Percentiles rank a stretch among this genome's conserved stretches.
Evolutionary conservation across 2,113 vertebrate genomes (phyloP).

Genomic region (Lampris incognitus): DNA sequence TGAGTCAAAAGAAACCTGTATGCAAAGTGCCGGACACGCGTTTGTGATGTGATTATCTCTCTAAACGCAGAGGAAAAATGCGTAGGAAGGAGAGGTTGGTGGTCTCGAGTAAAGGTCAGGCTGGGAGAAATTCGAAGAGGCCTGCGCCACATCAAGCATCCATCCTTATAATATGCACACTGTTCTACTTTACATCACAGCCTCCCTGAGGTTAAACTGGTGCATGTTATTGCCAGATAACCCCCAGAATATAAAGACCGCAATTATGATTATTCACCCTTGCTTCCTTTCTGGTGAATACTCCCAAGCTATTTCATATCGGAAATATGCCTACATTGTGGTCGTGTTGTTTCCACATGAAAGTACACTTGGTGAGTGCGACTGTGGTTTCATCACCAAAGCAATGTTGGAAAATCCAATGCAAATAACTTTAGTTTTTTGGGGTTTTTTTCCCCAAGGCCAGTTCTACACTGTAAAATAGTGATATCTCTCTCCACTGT

Average conservation of each 20-base stretch:
- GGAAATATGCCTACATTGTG: slow-evolving; percentile 42
- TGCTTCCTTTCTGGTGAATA: slow-evolving; percentile 26
- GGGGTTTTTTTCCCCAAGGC: too few relatives aligned
- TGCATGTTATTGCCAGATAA: slow-evolving; percentile 63
- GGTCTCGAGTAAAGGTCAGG: slow-evolving; percentile 65
- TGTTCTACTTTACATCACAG: slow-evolving; percentile 29
- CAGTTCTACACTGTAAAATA: not conserved
- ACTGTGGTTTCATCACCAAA: not conserved
- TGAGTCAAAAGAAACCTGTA: not conserved
- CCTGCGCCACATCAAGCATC: slow-evolving; percentile 54
- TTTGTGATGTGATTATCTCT: slow-evolving; percentile 62
- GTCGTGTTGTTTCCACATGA: slow-evolving; percentile 17
- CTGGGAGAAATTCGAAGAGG: slow-evolving; percentile 32
- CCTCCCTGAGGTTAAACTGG: slow-evolving; percentile 41
- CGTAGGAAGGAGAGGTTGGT: slow-evolving; percentile 33
- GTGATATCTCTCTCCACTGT: not conserved
- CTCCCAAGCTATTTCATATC: slow-evolving; percentile 24
- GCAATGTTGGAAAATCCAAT: not conserved
- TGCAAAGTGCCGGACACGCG: slow-evolving; percentile 14
- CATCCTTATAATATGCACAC: slow-evolving; percentile 19
- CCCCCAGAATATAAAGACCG: slow-evolving; percentile 31
- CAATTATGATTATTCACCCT: slow-evolving; percentile 29
- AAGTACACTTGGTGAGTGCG: not conserved
- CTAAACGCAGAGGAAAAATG: slow-evolving; percentile 13
- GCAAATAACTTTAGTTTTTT: not conserved